Evolutionary conservation across 2,113 vertebrate species (phyloP).

Genomic region (Gallinago undulata): DNA sequence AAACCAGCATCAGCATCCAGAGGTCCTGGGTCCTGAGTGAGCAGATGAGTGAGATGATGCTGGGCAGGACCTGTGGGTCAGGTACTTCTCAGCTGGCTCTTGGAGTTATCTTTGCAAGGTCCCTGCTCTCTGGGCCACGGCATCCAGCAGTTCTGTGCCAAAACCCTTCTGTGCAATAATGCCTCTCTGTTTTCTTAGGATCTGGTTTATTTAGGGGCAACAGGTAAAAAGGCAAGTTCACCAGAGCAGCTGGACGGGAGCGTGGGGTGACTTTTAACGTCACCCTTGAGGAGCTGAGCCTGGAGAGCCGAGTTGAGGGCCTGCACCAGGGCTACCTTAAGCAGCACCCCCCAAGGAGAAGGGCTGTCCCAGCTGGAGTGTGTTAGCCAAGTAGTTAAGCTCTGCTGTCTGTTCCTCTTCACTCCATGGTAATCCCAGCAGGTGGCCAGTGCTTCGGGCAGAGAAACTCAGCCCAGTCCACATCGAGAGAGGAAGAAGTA

Average conservation of each 20-base stretch:
- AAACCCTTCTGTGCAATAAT: background rate
- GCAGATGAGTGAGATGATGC: background rate
- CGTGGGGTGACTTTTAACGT: background rate
- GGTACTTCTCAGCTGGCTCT: background rate
- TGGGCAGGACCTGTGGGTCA: background rate
- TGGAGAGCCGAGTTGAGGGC: background rate
- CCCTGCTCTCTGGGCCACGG: background rate
- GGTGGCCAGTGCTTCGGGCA: background rate
- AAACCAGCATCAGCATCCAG: background rate
- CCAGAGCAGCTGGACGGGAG: background rate
- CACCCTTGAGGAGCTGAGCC: background rate
- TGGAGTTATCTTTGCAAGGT: background rate
- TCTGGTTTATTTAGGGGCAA: background rate
- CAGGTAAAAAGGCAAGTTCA: accelerated
- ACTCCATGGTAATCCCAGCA: background rate
- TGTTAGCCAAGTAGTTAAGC: background rate
- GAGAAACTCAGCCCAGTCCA: background rate
- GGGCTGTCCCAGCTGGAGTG: background rate
- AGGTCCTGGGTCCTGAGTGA: background rate
- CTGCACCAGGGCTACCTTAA: background rate
- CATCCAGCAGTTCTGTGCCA: background rate
- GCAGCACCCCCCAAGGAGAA: background rate
- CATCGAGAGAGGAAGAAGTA: background rate
- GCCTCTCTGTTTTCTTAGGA: background rate
- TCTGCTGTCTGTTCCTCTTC: background rate